A percentile compares a stretch with the other conserved stretches of the same genome.
phyloP scores from a whole-genome alignment of 2,113 vertebrate genomes.

The Emberiza fucata region DNA sequence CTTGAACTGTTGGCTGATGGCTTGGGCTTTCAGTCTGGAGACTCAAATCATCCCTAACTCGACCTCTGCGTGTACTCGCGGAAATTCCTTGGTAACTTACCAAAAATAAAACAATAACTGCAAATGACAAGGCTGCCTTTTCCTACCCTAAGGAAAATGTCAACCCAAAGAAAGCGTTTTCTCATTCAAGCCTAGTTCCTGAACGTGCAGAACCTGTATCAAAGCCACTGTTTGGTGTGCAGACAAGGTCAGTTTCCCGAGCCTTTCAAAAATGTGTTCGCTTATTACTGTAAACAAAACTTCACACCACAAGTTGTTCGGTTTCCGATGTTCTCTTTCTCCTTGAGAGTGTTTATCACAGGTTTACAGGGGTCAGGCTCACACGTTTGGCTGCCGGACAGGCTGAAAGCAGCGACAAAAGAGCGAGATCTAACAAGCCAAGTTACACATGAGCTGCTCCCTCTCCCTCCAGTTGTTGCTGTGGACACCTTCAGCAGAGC shows the following conservation, averaged over 20 bases:
- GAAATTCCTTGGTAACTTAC: neutral
- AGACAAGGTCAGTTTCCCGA: neutral
- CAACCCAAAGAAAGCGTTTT: neutral
- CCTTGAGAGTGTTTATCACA: neutral
- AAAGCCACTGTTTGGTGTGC: neutral
- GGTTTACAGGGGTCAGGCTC: neutral
- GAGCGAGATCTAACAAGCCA: rapidly evolving
- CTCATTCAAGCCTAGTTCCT: neutral
- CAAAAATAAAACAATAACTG: slow-evolving; percentile 12
- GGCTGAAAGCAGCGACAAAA: neutral
- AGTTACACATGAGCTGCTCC: neutral
- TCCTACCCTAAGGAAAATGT: neutral
- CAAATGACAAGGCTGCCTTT: neutral
- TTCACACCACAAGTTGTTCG: neutral
- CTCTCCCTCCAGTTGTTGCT: neutral
- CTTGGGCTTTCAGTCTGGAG: neutral
- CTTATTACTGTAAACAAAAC: neutral
- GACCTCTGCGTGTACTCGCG: neutral
- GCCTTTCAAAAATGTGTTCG: neutral
- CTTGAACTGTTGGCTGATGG: neutral
- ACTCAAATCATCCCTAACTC: neutral
- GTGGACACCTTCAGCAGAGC: neutral
- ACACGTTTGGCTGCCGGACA: neutral
- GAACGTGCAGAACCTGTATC: neutral
- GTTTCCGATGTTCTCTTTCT: neutral